phyloP scores from a whole-genome alignment of 2,113 vertebrate genomes.

The Sciurus niger region DNA sequence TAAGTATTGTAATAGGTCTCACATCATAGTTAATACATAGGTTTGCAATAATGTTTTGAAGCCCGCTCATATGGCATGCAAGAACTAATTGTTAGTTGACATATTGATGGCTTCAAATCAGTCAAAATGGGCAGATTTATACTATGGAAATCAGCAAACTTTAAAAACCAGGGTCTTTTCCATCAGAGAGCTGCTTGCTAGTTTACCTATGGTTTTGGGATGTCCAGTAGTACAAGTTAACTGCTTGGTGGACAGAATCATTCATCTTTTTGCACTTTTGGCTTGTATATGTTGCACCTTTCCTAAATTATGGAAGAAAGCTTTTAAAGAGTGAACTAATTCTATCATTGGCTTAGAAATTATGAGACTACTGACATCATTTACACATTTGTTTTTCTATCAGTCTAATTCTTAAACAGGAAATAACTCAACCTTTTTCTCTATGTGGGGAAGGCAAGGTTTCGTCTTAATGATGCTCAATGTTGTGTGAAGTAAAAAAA shows the following conservation, averaged over 20 bases:
- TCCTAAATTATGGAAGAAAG: constrained; percentile 44
- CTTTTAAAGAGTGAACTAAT: neutral
- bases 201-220: neutral
- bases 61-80: neutral
- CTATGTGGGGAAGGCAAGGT: neutral
- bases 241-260: neutral
- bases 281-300: neutral
- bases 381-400: neutral
- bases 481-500: neutral
- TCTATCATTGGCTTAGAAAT: constrained; percentile 7
- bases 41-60: neutral
- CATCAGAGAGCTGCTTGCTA: neutral
- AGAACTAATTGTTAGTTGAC: neutral
- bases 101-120: neutral
- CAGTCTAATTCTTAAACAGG: neutral
- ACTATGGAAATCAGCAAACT: neutral
- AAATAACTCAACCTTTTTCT: constrained; percentile 4
- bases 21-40: neutral
- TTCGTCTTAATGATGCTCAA: neutral
- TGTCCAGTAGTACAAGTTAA: neutral
- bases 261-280: neutral
- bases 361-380: neutral
- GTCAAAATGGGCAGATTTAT: neutral
- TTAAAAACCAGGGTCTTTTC: neutral
- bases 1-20: neutral